phyloP scores from a whole-genome alignment of 2,113 vertebrate species.

The Rutilus rutilus region DNA sequence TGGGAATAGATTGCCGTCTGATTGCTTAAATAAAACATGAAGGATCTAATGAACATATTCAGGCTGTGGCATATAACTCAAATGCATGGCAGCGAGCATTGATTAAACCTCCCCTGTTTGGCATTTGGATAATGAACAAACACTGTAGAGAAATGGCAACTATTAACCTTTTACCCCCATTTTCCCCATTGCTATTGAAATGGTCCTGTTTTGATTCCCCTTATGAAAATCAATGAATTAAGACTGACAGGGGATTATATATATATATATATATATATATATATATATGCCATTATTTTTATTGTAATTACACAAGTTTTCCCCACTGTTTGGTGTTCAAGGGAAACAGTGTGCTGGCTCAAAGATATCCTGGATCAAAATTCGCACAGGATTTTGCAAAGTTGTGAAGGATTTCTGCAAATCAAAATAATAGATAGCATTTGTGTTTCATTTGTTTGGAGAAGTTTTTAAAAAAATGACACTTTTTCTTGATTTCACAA shows the following conservation, averaged over 20 bases:
- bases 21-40: slow-evolving; percentile 83
- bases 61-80: slow-evolving; percentile 64
- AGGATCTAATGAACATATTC: slow-evolving; percentile 74
- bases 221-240: slow-evolving; percentile 58
- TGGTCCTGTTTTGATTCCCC: slow-evolving; percentile 58
- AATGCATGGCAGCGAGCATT: slow-evolving; percentile 64
- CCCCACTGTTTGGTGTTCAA: background rate
- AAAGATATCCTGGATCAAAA: background rate
- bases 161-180: slow-evolving; percentile 76
- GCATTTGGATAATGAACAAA: slow-evolving; percentile 83
- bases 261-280: background rate
- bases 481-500: slow-evolving; percentile 41
- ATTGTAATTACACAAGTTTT: slow-evolving; percentile 1
- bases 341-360: background rate
- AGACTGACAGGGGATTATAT: background rate
- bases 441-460: slow-evolving; percentile 41
- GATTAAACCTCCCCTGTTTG: slow-evolving; percentile 80
- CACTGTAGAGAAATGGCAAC: slow-evolving; percentile 72
- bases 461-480: slow-evolving; percentile 17
- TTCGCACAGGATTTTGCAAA: background rate
- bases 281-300: background rate
- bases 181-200: slow-evolving; percentile 52
- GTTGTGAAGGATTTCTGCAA: slow-evolving; percentile 45
- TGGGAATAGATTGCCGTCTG: slow-evolving; percentile 66
- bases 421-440: slow-evolving; percentile 41